Percentiles rank a stretch among this genome's conserved stretches.
Evolutionary conservation across 2,888 invertebrate species (phyloP).

Genomic region (Cryptophagus acutangulus): DNA sequence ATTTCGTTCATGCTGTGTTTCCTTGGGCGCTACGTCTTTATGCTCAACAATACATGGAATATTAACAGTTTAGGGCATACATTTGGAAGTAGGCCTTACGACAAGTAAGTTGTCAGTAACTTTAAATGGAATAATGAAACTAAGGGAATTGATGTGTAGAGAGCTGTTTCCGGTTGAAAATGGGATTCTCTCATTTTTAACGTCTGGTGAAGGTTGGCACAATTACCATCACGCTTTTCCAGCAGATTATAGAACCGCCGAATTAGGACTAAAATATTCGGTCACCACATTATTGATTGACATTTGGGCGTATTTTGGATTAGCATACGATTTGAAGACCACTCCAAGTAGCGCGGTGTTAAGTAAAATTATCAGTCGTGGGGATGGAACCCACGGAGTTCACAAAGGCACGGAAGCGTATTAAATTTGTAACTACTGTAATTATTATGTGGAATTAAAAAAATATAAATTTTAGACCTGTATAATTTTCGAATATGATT

Average conservation of each 20-base stretch:
- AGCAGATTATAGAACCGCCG: slow-evolving; percentile 88
- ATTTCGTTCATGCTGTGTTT: slow-evolving; percentile 72
- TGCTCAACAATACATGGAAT: slow-evolving; percentile 86
- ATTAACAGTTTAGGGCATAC: slow-evolving; percentile 93
- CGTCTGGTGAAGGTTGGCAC: slow-evolving; percentile 88
- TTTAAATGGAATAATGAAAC: too few species aligned
- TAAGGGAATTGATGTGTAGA: slow-evolving; percentile 46
- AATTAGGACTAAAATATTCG: slow-evolving; percentile 56
- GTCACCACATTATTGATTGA: slow-evolving; percentile 39
- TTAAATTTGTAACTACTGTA: too few species aligned
- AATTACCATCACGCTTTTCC: slow-evolving; percentile 93
- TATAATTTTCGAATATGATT: too few species aligned
- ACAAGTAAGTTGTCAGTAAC: too few species aligned
- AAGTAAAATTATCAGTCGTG: too few species aligned
- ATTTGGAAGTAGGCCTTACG: slow-evolving; percentile 87
- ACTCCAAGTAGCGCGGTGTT: slow-evolving; percentile 63
- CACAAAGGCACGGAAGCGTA: too few species aligned
- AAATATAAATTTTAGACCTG: too few species aligned
- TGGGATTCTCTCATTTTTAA: slow-evolving; percentile 62
- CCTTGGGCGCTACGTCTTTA: slow-evolving; percentile 70
- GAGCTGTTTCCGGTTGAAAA: slow-evolving; percentile 77
- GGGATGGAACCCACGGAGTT: too few species aligned
- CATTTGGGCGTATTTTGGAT: slow-evolving; percentile 53
- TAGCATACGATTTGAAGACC: slow-evolving; percentile 81
- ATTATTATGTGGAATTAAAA: too few species aligned